A percentile compares a stretch with the other conserved stretches of the same genome.
Evolutionary conservation across 1,140 invertebrate species (phyloP).

Genomic region (Drosophila murphyi): DNA sequence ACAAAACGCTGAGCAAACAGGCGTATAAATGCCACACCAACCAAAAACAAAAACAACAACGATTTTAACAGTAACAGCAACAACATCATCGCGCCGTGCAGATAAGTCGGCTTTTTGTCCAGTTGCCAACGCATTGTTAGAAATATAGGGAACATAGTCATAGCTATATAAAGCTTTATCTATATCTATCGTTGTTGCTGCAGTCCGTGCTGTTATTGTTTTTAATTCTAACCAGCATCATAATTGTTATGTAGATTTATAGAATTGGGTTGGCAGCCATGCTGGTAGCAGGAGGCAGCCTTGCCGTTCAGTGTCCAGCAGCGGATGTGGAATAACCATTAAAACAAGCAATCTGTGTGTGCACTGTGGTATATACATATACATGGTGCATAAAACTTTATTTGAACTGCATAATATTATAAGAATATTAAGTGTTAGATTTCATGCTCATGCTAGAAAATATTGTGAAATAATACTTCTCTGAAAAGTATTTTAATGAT

Average conservation of each 20-base stretch:
- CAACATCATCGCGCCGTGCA: constrained; percentile 51
- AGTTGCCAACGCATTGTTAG: constrained; percentile 78
- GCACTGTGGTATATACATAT: neutral
- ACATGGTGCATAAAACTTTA: too few relatives aligned
- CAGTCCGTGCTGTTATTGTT: constrained; percentile 58
- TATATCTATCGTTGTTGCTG: constrained; percentile 32
- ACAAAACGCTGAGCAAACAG: constrained; percentile 79
- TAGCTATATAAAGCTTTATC: constrained; percentile 20
- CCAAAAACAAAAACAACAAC: constrained; percentile 53
- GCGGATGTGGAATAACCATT: constrained; percentile 53
- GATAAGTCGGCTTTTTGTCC: constrained; percentile 68
- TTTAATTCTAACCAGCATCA: constrained; percentile 71
- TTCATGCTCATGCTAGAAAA: neutral
- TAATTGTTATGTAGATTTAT: constrained; percentile 82
- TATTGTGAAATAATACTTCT: neutral
- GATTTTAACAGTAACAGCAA: constrained; percentile 37
- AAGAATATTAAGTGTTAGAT: too few relatives aligned
- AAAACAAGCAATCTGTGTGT: constrained; percentile 28
- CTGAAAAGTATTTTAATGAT: too few relatives aligned
- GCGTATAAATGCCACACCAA: constrained; percentile 76
- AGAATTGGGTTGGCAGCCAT: constrained; percentile 61
- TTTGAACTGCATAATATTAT: too few relatives aligned
- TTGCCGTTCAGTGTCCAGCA: constrained; percentile 40
- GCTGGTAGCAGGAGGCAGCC: constrained; percentile 11
- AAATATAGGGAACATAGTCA: constrained; percentile 61